Conservation (phyloP, 2,113 vertebrate species). For the Platichthys flesus region DNA sequence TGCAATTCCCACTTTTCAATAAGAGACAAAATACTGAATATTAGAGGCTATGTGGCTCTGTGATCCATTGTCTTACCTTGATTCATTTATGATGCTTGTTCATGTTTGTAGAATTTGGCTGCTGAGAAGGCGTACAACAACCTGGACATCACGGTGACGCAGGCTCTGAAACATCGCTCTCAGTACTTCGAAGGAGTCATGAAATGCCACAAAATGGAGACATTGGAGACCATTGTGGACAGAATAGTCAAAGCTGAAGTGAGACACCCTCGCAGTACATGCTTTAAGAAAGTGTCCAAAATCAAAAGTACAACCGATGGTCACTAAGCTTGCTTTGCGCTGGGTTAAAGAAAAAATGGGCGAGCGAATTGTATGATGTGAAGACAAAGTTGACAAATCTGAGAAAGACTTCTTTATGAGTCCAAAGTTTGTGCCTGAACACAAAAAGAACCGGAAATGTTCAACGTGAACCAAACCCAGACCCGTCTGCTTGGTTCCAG, state of each 20-base stretch:
- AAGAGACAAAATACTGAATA: not conserved
- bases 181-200: slow-evolving; percentile 99
- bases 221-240: slow-evolving; percentile 97
- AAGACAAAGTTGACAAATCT: no score
- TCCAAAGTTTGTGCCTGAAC: no score
- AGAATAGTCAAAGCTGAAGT: slow-evolving; percentile 98
- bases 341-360: no score
- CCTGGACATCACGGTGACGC: slow-evolving; percentile 96
- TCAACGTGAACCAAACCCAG: no score
- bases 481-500: no score
- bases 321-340: no score
- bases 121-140: slow-evolving; percentile 99
- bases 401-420: no score
- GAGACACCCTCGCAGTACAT: slow-evolving; percentile 46
- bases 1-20: not conserved
- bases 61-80: not conserved
- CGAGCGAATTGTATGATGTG: no score
- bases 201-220: slow-evolving; percentile 94
- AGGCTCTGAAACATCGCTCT: slow-evolving; percentile 95
- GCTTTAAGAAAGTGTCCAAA: no score
- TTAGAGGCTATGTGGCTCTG: not conserved
- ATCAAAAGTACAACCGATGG: no score
- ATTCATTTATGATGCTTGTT: not conserved
- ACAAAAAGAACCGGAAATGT: no score
- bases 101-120: slow-evolving; percentile 90